Evolutionary conservation across 2,797 vertebrate genomes (phyloP).

Genomic region (Vultur gryphus): DNA sequence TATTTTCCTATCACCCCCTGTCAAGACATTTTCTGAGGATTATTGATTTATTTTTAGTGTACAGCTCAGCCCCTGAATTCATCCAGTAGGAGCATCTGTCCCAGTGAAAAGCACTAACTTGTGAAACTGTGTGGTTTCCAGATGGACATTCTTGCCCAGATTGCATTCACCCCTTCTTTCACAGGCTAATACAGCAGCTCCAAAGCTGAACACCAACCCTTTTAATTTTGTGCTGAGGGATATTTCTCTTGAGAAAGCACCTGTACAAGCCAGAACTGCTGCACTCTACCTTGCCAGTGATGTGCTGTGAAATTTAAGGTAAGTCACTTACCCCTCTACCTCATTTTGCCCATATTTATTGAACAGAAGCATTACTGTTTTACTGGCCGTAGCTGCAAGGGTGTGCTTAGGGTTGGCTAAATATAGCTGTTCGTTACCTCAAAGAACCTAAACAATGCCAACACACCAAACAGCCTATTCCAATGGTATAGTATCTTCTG

Average conservation of each 20-base stretch:
- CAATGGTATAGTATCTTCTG: neutral
- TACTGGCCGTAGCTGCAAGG: neutral
- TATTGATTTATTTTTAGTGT: neutral
- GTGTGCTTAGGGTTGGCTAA: neutral
- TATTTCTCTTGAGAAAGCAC: neutral
- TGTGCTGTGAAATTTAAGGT: neutral
- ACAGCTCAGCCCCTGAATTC: neutral
- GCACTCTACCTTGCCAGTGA: neutral
- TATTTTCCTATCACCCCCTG: neutral
- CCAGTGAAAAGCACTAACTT: neutral
- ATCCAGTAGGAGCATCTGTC: neutral
- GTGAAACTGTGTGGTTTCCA: neutral
- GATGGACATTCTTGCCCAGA: neutral
- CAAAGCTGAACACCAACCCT: neutral
- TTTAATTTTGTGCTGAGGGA: neutral
- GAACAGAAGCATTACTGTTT: neutral
- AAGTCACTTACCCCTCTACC: neutral
- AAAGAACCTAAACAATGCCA: neutral
- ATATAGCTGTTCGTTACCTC: neutral
- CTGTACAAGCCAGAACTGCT: neutral
- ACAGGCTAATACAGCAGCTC: neutral
- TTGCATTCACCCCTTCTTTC: neutral
- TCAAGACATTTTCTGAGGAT: neutral
- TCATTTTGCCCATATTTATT: neutral
- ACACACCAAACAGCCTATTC: neutral